Evolutionary conservation across 1,140 invertebrate genomes (phyloP), one percentile per base, ranked within the genome.

Genomic region (Caenorhabditis inopinata): DNA sequence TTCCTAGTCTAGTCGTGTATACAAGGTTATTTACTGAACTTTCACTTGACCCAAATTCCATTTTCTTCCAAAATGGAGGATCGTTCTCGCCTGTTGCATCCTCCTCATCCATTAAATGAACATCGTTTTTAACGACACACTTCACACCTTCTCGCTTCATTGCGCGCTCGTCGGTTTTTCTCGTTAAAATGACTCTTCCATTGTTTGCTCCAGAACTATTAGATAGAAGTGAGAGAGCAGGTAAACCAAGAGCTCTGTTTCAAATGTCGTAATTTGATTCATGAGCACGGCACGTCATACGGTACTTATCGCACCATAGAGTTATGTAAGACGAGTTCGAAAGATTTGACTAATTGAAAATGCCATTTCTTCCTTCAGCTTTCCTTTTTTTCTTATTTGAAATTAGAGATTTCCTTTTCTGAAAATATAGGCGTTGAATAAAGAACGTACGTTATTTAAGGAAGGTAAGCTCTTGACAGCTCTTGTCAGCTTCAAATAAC

Each of bases 21-120:
- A 68, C 58, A 68, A 68, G 58, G 58, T 68, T 68, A 68, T 68
- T 68, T 68, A 68, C 58, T 68, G 35, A 68, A 68, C 58, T 68
- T 68, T 68, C 58, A 68, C 58, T 68, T 68, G 58, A 68, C 58
- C 58, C 58, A 18, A 38, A 42, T 62, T 32, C 12, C 14, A 12
- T n/a, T 9, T 42, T 68, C n/a, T 18, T 68, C 38, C 58, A 42
- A 68, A 68, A 68, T 32, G 51, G 51, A 58, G 32, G 51, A 27
- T 32, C 23, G 6, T 18, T 38, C 5, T 21, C 27, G n/a, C 14
- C 23, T 68, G 27, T 29, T 16, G 29, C 58, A 23, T 68, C 32
- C n/a, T 21, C 12, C n/a, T 9, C 32, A 38, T 42, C 58, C 58
- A 68, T 68, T 68, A 68, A 21, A 3, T 68, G 32, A 38, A 68